These are phyloP conservation scores for Rhagonycha lutea DNA, from an alignment of 2,888 invertebrate species.

Conservation along the genomic window DNA sequence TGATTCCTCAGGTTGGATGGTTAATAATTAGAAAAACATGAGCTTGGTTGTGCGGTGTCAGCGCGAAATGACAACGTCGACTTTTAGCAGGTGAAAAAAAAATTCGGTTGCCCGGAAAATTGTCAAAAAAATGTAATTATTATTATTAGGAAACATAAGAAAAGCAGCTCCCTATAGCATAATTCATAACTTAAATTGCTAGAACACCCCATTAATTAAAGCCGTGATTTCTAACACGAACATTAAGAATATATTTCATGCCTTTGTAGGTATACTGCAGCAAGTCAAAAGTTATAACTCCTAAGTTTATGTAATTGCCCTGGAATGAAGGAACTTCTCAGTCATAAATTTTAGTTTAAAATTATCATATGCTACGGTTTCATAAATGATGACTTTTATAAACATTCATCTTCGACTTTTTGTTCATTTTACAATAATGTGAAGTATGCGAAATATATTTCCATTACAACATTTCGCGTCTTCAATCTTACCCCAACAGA, in stretches of 20 bases:
- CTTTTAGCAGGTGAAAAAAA: not conserved
- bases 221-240: conserved; percentile 48
- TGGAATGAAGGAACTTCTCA: conserved; percentile 29
- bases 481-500: not conserved
- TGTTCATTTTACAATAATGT: not conserved
- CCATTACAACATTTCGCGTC: not conserved
- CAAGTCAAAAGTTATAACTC: conserved; percentile 34
- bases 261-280: conserved; percentile 33
- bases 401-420: not conserved
- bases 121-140: not conserved
- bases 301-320: conserved; percentile 30
- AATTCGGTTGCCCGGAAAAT: not conserved
- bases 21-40: not conserved
- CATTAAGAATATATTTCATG: conserved; percentile 44
- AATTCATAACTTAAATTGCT: conserved; percentile 52
- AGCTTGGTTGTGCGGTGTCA: not conserved
- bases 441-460: not conserved
- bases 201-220: conserved; percentile 52
- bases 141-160: conserved; percentile 35
- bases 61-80: not conserved
- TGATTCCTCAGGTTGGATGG: not conserved
- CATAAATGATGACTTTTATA: conserved; percentile 7
- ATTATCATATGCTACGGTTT: conserved; percentile 23
- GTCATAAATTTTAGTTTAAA: conserved; percentile 29
- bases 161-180: conserved; percentile 41